phyloP scores from a whole-genome alignment of 2,888 invertebrate genomes.

The Sycophila texana region DNA sequence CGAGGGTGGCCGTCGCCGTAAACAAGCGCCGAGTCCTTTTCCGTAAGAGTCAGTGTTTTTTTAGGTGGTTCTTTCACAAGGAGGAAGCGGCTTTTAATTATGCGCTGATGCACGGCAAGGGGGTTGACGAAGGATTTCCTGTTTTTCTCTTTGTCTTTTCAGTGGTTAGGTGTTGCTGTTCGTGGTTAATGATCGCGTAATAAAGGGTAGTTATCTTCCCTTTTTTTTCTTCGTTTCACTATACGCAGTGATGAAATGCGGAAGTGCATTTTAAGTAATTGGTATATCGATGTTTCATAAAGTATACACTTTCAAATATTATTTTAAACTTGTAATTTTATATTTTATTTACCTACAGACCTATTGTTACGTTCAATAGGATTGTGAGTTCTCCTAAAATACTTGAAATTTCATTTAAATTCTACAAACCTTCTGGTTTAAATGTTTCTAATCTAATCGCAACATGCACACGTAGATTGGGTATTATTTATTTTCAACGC shows the following conservation, averaged over 20 bases:
- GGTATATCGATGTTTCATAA: neutral
- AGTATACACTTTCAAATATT: no score
- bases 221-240: neutral
- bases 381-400: no score
- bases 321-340: no score
- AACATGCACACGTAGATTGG: no score
- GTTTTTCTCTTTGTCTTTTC: neutral
- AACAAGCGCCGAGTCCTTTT: neutral
- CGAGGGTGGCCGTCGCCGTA: neutral
- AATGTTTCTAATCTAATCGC: no score
- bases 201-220: neutral
- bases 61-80: neutral
- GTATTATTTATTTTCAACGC: no score
- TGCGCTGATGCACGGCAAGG: neutral
- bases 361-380: no score
- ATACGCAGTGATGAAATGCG: neutral
- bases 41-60: neutral
- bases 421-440: no score
- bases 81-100: slow-evolving; percentile 1
- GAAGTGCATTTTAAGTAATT: neutral
- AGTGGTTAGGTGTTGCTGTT: neutral
- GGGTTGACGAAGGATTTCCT: slow-evolving; percentile 10
- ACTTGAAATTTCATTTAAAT: no score
- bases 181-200: neutral
- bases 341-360: no score